Conservation (phyloP, 2,888 invertebrate genomes). For the Polyommatus icarus region DNA sequence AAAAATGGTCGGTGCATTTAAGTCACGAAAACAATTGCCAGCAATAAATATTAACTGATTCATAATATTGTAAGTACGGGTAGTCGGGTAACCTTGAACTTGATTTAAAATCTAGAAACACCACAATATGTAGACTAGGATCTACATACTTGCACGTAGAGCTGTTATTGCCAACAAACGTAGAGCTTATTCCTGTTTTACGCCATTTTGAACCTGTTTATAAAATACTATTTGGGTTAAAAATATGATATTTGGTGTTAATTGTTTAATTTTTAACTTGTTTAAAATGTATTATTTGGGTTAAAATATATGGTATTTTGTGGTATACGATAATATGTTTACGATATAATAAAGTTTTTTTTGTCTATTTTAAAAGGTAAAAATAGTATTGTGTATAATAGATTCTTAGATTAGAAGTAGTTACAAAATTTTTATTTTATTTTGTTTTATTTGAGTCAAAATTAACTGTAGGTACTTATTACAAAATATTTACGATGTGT, state of each 20-base stretch:
- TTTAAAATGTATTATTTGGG: background rate
- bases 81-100: constrained; percentile 55
- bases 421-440: too few relatives aligned
- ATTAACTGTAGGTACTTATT: too few relatives aligned
- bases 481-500: too few relatives aligned
- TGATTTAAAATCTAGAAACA: constrained; percentile 42
- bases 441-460: too few relatives aligned
- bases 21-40: constrained; percentile 36
- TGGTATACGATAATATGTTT: too few relatives aligned
- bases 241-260: too few relatives aligned
- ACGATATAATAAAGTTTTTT: too few relatives aligned
- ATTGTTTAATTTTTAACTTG: background rate
- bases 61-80: background rate
- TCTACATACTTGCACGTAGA: constrained; percentile 10
- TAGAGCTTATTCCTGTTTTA: background rate
- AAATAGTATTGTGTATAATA: too few relatives aligned
- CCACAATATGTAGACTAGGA: background rate
- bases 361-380: too few relatives aligned
- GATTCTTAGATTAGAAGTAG: too few relatives aligned
- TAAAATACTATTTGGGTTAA: background rate
- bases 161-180: background rate
- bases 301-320: too few relatives aligned
- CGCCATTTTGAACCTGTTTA: background rate
- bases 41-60: constrained; percentile 26
- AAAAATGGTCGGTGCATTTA: constrained; percentile 44